Base-by-base conservation (phyloP, 1,140 invertebrate genomes). In the Pinna nobilis region DNA sequence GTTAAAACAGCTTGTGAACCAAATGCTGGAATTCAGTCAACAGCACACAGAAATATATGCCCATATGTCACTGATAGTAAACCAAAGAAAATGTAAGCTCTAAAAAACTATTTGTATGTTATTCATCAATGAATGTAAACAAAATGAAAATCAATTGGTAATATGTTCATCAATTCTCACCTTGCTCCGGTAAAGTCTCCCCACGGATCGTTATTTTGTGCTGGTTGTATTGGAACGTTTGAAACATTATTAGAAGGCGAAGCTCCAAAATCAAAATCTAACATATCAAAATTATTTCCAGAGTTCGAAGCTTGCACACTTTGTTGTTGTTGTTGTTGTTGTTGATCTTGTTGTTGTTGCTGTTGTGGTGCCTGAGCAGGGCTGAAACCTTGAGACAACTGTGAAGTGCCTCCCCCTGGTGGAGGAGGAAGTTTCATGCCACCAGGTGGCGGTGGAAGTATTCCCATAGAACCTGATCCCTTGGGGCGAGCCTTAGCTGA, bases 391-490 rank as follows among this genome's bases (percentile, higher is more conserved):
- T 92, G 93, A 20, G 84, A 82, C 30, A 82, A 80, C 18, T 93
- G 92, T 74, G 93, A 92, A 74, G 92, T 92, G 55, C 76, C 60
- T 28, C 91, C 90, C 4, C 92, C 91, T 30, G 94, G 91, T 59
- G 93, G 93, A 70, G 92, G 92, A 28, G 92, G 90, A 49, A 93
- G 90, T 86, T 93, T 93, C 2, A 92, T 87, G 51, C 92, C 93
- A 25, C 95, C 94, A 33, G 96, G 95, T 35, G 96, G 96, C 50
- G 96, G 96, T 68, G 96, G 90, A 65, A 95, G 91, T 37, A 87
- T 78, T 25, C 83, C 84, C 28, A 92, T 93, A 49, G 84, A 84
- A 18, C 69, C 65, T 84, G 84, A 63, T 74, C 90, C 83, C 83
- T 92, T 90, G 84, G 92, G 89, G 84, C 93, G 92, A 77, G 93